Evolutionary conservation across 1,140 invertebrate genomes (phyloP).

Genomic region (Diuraphis noxia): DNA sequence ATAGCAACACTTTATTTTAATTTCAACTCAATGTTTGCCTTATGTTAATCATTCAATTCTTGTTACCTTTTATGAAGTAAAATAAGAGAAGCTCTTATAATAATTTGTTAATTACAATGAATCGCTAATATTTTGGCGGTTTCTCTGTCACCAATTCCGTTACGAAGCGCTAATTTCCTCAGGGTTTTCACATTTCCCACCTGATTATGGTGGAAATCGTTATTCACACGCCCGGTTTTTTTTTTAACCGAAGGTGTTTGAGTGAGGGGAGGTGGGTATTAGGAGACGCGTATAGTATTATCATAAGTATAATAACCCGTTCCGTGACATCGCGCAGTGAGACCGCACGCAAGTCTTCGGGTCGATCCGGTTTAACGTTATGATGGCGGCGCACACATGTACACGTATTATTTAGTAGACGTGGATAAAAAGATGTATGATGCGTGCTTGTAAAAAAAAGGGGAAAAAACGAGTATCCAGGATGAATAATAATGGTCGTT

Average conservation of each 20-base stretch:
- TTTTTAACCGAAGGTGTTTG: not conserved
- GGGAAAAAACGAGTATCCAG: slow-evolving; percentile 40
- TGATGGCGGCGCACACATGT: slow-evolving; percentile 34
- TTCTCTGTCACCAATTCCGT: not conserved
- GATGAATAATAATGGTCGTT: slow-evolving; percentile 42
- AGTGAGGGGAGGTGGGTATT: not conserved
- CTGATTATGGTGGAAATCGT: not conserved
- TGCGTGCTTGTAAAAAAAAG: not conserved
- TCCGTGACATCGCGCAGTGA: not conserved
- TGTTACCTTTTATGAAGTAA: not conserved
- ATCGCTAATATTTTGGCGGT: not conserved
- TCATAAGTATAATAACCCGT: slow-evolving; percentile 36
- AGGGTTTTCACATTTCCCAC: slow-evolving; percentile 9
- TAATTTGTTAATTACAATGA: not conserved
- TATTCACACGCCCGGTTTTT: not conserved
- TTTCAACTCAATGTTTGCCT: not conserved
- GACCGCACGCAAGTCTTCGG: slow-evolving; percentile 32
- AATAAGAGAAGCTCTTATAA: not conserved
- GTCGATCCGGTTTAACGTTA: slow-evolving; percentile 46
- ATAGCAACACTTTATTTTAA: not conserved
- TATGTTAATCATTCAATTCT: not conserved
- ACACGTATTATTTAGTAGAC: not conserved
- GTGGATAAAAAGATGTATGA: not conserved
- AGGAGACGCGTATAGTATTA: not conserved
- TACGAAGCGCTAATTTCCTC: not conserved